phyloP scores from a whole-genome alignment of 2,888 invertebrate genomes.

The Sminthurinus aureus region DNA sequence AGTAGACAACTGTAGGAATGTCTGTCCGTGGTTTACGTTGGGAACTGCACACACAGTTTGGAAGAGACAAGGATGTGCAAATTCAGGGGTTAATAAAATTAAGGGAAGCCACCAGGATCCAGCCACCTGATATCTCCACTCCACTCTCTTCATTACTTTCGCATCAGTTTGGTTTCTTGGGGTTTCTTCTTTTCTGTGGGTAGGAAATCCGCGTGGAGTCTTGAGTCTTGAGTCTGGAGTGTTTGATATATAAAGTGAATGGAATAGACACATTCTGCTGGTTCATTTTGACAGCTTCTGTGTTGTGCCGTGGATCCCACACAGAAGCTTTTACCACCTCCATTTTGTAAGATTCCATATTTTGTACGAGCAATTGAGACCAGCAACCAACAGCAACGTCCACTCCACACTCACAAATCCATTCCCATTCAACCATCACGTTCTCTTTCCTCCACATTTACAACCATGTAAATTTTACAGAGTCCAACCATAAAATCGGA shows the following conservation, averaged over 20 bases:
- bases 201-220: neutral
- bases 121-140: slow-evolving; percentile 43
- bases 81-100: slow-evolving; percentile 48
- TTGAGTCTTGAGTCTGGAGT: neutral
- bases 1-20: neutral
- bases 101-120: slow-evolving; percentile 30
- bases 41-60: neutral
- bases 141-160: slow-evolving; percentile 6
- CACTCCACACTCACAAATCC: too few species aligned
- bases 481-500: too few species aligned
- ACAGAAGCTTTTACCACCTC: too few species aligned
- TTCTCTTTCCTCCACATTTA: too few species aligned
- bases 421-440: too few species aligned
- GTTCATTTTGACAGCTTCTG: neutral
- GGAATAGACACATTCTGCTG: neutral
- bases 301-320: neutral
- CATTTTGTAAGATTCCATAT: too few species aligned
- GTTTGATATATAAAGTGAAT: neutral
- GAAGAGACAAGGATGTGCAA: slow-evolving; percentile 35
- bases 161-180: slow-evolving; percentile 1
- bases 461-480: too few species aligned
- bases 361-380: too few species aligned
- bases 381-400: too few species aligned
- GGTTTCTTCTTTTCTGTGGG: neutral
- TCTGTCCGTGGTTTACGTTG: neutral